Conservation (phyloP, 2,113 vertebrate genomes). For the Heteronetta atricapilla region DNA sequence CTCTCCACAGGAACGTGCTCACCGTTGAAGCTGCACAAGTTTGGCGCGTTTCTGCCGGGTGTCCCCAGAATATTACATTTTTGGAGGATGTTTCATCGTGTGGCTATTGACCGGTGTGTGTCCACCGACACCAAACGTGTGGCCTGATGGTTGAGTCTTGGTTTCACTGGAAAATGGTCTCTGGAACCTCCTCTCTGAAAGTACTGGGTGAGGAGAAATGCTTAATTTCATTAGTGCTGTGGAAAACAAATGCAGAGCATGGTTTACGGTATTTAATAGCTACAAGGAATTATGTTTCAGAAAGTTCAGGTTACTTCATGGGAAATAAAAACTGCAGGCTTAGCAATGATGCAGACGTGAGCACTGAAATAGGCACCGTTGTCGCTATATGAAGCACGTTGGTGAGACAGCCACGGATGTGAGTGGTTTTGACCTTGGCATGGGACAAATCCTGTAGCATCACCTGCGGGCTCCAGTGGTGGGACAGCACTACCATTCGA, state of each 20-base stretch:
- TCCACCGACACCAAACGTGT: neutral
- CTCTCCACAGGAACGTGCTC: neutral
- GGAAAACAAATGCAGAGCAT: neutral
- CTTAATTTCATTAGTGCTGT: neutral
- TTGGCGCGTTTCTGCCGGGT: neutral
- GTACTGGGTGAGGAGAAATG: neutral
- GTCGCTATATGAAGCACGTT: rapidly evolving
- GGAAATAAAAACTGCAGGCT: neutral
- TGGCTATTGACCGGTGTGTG: rapidly evolving
- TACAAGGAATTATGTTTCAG: neutral
- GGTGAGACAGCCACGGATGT: neutral
- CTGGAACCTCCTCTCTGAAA: neutral
- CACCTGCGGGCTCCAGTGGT: neutral
- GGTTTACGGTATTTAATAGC: neutral
- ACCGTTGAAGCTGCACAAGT: rapidly evolving
- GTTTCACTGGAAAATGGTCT: neutral
- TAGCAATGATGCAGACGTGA: neutral
- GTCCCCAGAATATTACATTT: neutral
- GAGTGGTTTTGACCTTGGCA: neutral
- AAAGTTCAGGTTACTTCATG: neutral
- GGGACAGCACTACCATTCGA: neutral
- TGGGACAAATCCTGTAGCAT: neutral
- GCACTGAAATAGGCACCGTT: neutral
- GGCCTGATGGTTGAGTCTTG: neutral
- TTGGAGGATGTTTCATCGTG: neutral